Percentiles rank a stretch among this genome's conserved stretches.
Evolutionary conservation across 2,113 vertebrate genomes (phyloP).

Genomic region (Noctilio leporinus): DNA sequence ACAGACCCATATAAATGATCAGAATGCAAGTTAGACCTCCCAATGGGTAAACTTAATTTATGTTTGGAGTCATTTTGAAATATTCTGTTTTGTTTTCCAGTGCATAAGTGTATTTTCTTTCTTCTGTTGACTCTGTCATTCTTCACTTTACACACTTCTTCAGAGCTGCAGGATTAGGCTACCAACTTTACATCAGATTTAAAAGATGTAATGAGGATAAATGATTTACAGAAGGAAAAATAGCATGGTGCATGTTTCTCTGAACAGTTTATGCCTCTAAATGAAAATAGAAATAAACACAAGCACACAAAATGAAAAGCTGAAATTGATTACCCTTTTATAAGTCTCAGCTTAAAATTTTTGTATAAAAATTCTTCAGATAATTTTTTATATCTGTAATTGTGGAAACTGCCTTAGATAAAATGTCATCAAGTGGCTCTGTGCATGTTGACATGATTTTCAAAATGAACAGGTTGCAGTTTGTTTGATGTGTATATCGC

Average conservation of each 20-base stretch:
- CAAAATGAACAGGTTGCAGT: slow-evolving; percentile 68
- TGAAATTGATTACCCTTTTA: slow-evolving; percentile 61
- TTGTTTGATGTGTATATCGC: slow-evolving; percentile 64
- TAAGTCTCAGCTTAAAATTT: slow-evolving; percentile 32
- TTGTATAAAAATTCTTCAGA: slow-evolving; percentile 50
- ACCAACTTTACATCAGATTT: slow-evolving; percentile 29
- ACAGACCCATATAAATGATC: slow-evolving; percentile 53
- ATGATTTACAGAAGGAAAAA: slow-evolving; percentile 51
- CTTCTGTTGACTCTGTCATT: slow-evolving; percentile 29
- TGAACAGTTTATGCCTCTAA: slow-evolving; percentile 1
- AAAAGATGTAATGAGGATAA: slow-evolving; percentile 47
- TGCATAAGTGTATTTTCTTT: slow-evolving; percentile 38
- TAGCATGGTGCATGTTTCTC: neutral
- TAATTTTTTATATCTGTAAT: slow-evolving; percentile 59
- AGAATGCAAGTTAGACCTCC: slow-evolving; percentile 47
- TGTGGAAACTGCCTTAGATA: slow-evolving; percentile 43
- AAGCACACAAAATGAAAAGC: slow-evolving; percentile 48
- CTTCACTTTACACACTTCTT: slow-evolving; percentile 34
- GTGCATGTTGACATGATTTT: slow-evolving; percentile 66
- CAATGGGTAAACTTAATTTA: slow-evolving; percentile 53
- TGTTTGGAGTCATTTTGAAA: slow-evolving; percentile 61
- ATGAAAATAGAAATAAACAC: slow-evolving; percentile 55
- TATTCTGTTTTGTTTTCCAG: slow-evolving; percentile 56
- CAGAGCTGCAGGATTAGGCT: slow-evolving; percentile 20
- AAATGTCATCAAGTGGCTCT: slow-evolving; percentile 55